These are phyloP conservation scores for Pseudochaenichthys georgianus DNA, from an alignment of 2,797 vertebrate species.

Conservation along the genomic window DNA sequence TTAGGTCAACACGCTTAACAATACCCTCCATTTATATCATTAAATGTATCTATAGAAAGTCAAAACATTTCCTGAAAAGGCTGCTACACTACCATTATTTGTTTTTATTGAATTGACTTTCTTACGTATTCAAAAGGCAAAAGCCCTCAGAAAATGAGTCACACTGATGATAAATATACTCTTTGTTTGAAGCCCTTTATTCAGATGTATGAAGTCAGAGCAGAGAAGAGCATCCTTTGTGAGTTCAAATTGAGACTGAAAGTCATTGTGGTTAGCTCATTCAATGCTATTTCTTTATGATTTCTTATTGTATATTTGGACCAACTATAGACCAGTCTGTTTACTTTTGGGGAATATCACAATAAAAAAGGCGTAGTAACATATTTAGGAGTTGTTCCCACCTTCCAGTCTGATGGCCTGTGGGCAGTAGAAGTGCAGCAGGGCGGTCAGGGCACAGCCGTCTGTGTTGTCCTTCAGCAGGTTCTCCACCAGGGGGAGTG, in stretches of 20 bases:
- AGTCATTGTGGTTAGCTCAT: conserved; percentile 26
- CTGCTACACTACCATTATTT: not conserved
- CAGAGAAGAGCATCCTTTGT: conserved; percentile 51
- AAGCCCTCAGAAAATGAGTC: conserved; percentile 7
- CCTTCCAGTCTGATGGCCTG: conserved; percentile 90
- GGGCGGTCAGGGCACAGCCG: conserved; percentile 92
- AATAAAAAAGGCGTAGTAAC: conserved; percentile 27
- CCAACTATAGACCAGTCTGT: conserved; percentile 14
- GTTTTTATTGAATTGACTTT: not conserved
- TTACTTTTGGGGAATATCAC: conserved; percentile 9
- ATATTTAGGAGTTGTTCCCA: conserved; percentile 54
- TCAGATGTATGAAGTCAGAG: conserved; percentile 23
- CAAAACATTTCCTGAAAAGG: conserved; percentile 3
- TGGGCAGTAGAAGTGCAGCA: conserved; percentile 98
- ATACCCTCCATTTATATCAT: conserved; percentile 5
- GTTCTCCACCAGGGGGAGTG: conserved; percentile 93
- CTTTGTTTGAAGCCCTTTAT: conserved; percentile 36
- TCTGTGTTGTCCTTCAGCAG: conserved; percentile 95
- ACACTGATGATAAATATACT: conserved; percentile 28
- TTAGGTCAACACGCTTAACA: conserved; percentile 17
- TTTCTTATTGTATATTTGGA: not conserved
- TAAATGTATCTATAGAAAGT: conserved; percentile 4
- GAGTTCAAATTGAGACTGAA: conserved; percentile 11
- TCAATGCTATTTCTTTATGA: conserved; percentile 8
- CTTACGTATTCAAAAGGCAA: not conserved